These are phyloP conservation scores for Coelopa frigida DNA, from an alignment of 1,140 invertebrate genomes.

Conservation along the genomic window DNA sequence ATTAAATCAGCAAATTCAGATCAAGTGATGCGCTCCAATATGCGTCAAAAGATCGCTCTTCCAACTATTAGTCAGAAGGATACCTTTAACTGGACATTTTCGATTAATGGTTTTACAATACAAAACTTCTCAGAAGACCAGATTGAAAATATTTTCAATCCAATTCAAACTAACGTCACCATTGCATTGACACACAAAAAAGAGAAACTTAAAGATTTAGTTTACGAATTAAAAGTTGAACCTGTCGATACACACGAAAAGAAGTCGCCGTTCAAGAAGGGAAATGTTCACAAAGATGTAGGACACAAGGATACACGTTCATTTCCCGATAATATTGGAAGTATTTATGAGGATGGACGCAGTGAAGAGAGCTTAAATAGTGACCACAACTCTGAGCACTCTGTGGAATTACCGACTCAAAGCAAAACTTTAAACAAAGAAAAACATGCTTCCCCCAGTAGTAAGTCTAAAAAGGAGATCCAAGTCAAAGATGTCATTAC, in stretches of 20 bases:
- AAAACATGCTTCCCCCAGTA: background rate
- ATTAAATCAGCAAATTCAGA: conserved; percentile 24
- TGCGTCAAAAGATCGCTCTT: conserved; percentile 17
- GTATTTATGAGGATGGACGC: no score
- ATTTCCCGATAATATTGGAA: no score
- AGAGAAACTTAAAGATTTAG: background rate
- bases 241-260: background rate
- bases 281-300: no score
- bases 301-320: no score
- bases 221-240: background rate
- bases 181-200: conserved; percentile 22
- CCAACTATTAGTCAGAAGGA: conserved; percentile 11
- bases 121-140: conserved; percentile 2
- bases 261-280: no score
- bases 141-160: conserved; percentile 29
- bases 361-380: conserved; percentile 1
- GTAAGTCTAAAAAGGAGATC: background rate
- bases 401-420: no score
- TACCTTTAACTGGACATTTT: conserved; percentile 26
- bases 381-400: no score
- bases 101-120: conserved; percentile 23
- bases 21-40: conserved; percentile 25
- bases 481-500: conserved; percentile 1
- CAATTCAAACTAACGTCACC: conserved; percentile 53
- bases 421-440: background rate